A percentile compares a stretch with the other conserved stretches of the same genome.
phyloP scores from a whole-genome alignment of 1,140 invertebrate species.

The Drosophila truncata region DNA sequence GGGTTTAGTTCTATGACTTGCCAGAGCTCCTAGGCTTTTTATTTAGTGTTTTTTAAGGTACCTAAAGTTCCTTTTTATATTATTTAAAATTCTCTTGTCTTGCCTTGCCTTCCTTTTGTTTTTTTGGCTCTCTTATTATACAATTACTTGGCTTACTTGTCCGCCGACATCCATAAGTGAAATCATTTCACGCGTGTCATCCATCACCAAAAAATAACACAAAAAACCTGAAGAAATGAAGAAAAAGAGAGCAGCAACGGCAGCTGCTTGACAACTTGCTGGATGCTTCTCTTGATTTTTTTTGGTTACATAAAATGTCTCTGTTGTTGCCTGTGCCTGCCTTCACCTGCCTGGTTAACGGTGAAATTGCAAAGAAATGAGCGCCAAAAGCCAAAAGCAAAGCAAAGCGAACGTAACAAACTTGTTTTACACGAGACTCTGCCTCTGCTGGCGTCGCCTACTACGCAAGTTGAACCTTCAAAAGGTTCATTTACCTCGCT shows the following conservation, averaged over 20 bases:
- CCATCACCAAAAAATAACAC: constrained; percentile 45
- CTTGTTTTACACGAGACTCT: constrained; percentile 73
- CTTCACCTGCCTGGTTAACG: constrained; percentile 79
- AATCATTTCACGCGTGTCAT: constrained; percentile 75
- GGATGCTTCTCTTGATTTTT: constrained; percentile 30
- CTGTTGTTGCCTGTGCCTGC: constrained; percentile 14
- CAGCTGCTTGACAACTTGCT: constrained; percentile 48
- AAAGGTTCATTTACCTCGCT: constrained; percentile 85
- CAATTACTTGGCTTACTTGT: constrained; percentile 49
- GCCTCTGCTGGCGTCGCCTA: constrained; percentile 46
- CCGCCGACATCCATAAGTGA: constrained; percentile 50
- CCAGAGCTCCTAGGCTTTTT: too few relatives aligned
- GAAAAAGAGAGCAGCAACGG: constrained; percentile 31
- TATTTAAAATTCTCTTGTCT: not conserved
- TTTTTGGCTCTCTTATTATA: constrained; percentile 42
- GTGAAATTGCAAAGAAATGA: constrained; percentile 81
- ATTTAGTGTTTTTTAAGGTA: not conserved
- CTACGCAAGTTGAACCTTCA: constrained; percentile 85
- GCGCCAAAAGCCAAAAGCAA: constrained; percentile 51
- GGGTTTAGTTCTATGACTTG: constrained; percentile 32
- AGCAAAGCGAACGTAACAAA: constrained; percentile 67
- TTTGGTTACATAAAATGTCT: constrained; percentile 71
- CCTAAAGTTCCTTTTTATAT: not conserved
- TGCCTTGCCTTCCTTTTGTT: too few relatives aligned
- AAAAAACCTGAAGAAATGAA: not conserved